Percentiles rank a stretch among this genome's conserved stretches.
Conservation (phyloP, 2,888 invertebrate species). For the Zaprionus lineosus region DNA sequence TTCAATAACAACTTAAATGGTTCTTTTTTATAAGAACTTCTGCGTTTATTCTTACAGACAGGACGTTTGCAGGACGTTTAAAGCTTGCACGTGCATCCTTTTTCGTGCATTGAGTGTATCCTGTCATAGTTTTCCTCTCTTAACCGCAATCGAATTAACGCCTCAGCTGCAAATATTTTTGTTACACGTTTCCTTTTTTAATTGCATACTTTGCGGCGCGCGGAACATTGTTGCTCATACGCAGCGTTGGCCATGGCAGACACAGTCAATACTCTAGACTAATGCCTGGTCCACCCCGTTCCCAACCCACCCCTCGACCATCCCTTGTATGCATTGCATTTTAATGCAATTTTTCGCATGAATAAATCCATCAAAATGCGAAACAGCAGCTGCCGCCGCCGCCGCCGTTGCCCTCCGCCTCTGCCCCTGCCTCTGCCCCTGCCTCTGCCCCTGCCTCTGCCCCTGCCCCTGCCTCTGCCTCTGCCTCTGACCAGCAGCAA, state of each 20-base stretch:
- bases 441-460: no score
- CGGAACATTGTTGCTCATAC: constrained; percentile 19
- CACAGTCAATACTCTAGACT: constrained; percentile 20
- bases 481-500: constrained; percentile 15
- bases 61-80: no score
- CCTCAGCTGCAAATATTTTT: constrained; percentile 28
- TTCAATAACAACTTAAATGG: not conserved
- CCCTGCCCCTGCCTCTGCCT: no score
- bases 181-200: constrained; percentile 29
- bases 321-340: constrained; percentile 49
- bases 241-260: constrained; percentile 9
- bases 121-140: constrained; percentile 9
- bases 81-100: no score
- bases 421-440: no score
- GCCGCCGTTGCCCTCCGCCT: not conserved
- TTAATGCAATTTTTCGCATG: constrained; percentile 73
- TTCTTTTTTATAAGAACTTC: not conserved
- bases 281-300: no score
- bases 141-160: constrained; percentile 50
- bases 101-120: constrained; percentile 1
- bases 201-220: constrained; percentile 52
- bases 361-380: constrained; percentile 69
- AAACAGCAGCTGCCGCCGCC: constrained; percentile 37
- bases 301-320: no score
- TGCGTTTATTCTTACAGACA: no score